These are phyloP conservation scores for Melieria omissa DNA, from an alignment of 2,888 invertebrate species.

Conservation along the genomic window DNA sequence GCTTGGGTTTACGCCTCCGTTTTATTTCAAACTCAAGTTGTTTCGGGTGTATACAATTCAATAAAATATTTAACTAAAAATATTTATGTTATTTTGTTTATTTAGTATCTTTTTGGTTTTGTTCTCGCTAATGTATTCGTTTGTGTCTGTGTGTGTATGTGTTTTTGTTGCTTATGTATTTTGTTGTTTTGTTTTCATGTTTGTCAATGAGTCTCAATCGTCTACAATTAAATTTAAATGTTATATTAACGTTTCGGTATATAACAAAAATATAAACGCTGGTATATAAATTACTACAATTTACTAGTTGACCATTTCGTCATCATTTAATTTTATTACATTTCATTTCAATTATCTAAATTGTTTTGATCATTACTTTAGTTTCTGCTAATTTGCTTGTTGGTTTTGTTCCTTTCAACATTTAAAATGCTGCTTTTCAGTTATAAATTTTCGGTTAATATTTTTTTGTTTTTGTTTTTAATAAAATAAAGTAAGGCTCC, in stretches of 20 bases:
- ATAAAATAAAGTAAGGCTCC: neutral
- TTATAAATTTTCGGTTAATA: neutral
- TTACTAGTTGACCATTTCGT: conserved; percentile 25
- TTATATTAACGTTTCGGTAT: conserved; percentile 26
- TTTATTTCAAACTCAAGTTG: conserved; percentile 21
- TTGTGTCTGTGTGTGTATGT: conserved; percentile 8
- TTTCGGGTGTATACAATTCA: conserved; percentile 3
- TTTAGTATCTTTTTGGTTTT: neutral
- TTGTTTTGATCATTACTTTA: conserved; percentile 19
- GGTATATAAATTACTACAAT: conserved; percentile 39
- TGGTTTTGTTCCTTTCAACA: neutral
- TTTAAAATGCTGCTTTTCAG: conserved; percentile 3
- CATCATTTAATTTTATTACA: neutral
- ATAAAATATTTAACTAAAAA: conserved; percentile 25
- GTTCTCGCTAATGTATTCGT: neutral
- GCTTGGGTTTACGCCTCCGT: conserved; percentile 1
- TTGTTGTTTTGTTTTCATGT: neutral
- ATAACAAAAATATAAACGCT: conserved; percentile 40
- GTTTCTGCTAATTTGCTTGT: conserved; percentile 10
- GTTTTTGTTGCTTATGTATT: conserved; percentile 8
- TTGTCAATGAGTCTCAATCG: neutral
- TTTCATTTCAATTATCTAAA: conserved; percentile 22
- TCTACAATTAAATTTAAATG: conserved; percentile 29
- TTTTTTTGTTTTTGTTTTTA: neutral
- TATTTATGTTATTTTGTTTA: conserved; percentile 18